Evolutionary conservation across 2,113 vertebrate species (phyloP), one percentile per base, ranked within the genome.

Genomic region (Mobula hypostoma): DNA sequence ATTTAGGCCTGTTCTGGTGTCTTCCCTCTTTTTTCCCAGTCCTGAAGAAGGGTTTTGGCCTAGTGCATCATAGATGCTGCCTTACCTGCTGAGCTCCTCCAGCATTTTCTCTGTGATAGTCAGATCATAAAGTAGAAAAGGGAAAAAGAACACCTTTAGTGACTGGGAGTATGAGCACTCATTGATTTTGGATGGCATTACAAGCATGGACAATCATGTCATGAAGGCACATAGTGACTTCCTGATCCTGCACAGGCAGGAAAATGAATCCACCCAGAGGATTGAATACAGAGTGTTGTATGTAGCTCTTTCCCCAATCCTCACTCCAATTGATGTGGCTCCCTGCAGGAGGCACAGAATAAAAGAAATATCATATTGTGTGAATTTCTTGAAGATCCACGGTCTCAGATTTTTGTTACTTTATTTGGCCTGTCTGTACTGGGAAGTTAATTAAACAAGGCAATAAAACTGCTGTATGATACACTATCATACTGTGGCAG

Each of bases 321-420:
- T 32, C 9, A 11, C 1, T 90, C 61, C 85, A 32, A 32, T 19
- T 2, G 24, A 2, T 27, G 6, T 24, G 29, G 24, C 8, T 68
- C 85, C 29, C 61, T 14, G n/a, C 5, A 90, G 29, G 85, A 88
- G 85, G 5, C 58, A 17, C 63, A 3, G 7, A 27, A 14, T 61
- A 56, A 61, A 27, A 61, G 56, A 87, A n/a, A 29, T 1, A 15
- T 2, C 56, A 21, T 29, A 0, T 48, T 0, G 56, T 87, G 48
- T 85, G 24, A 61, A 29, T 85, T 61, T 85, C 56, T 7, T 68
- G 85, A 68, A 66, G 85, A 5, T 90, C 61, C 15, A 90, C 29
- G 15, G 85, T 90, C 85, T 90, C 85, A 90, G 61, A 32, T 90
- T 90, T 90, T 29, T 66, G 29, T 90, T 90, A 19, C 29, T n/a